Evolutionary conservation across 2,888 invertebrate genomes (phyloP), one percentile per base, ranked within the genome.

Genomic region (Epirrhoe alternata): DNA sequence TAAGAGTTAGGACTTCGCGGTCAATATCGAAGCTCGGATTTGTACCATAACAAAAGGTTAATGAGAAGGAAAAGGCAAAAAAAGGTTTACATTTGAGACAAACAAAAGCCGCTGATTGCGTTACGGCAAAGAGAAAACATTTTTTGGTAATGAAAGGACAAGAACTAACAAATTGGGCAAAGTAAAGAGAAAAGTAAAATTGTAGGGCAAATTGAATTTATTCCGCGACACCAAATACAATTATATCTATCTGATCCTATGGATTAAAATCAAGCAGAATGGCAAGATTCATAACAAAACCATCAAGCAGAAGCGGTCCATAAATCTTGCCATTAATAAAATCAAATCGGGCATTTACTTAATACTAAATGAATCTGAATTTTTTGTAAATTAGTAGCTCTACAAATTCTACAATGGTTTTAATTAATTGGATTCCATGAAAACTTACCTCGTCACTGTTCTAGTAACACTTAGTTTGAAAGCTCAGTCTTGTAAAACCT

Each of bases 41-140:
- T 10, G 38, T 42, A 42, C 12, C 38, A 12, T 42, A 42, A 51
- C 62, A 38, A 38, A n/a, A 60, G 17, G 17, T 49, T 42, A 61
- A 61, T 49, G 35, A 24, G 17, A 61, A 61, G 33, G 16, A 61
- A 61, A 47, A 33, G 16, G 7, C 16, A 35, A 24, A 60, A 38
- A 53, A 42, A 61, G 31, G 8, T 14, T 61, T 61, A 54, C 54
- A 54, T 54, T 53, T 35, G 31, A 61, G 24, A 54, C 61, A 61
- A 61, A 54, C 61, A 61, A 61, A 61, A 61, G 31, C 7, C 45
- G 33, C 60, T 61, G 53, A 61, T 61, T 59, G 51, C 51, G 45
- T 53, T 45, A 60, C 14, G 42, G 12, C 0, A 35, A 53, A 35
- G 51, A 59, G 1, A 31, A 30, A 49, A 47, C 53, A 51, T 30